Base-by-base conservation (phyloP, 2,888 invertebrate species). In the Caenorhabditis imperialis region DNA sequence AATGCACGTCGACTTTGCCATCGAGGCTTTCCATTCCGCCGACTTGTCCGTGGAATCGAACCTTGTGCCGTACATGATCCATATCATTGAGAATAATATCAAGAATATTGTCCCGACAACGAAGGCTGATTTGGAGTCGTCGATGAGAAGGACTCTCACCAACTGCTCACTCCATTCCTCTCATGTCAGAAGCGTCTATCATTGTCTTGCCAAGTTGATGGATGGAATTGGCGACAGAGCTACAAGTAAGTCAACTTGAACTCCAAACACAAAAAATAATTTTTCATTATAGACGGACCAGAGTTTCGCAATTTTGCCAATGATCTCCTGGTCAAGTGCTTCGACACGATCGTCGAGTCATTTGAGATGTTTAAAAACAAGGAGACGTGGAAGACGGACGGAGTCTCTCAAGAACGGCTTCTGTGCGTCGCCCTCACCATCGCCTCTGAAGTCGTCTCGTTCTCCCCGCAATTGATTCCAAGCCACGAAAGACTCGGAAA, bases 171-270 rank as follows among this genome's bases (percentile, higher is more conserved):
- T 75, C 20, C 70, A 70, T 38, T 7, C 69, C 1, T 57, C 55
- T 6, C 69, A 75, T 27, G 45, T 55, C 3, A 63, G 48, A 55
- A 60, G 60, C 25, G 16, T 75, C 20, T 75, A 58, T 18, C 61
- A 67, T 53, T 63, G 57, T 20, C 20, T 55, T 10, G 75, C 48
- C 14, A 70, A 50, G 30, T 35, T 75, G 22, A 58, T 70, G n/a
- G 60, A 75, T 23, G 75, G 75, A 51, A 62, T 75, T 25, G 75
- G 75, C 12, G 75, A 75, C 7, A 18, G 42, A 7, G 60, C 67
- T 6, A 35, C 25, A 4, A 27, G 48, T 55, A 18, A 48, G 55
- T 35, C 16, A n/a, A 10, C 33, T 20, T 33, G n/a, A n/a, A n/a
- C n/a, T n/a, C n/a, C 14, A 7, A 8, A 16, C n/a, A 20, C 4